Percentiles rank a stretch among this genome's conserved stretches.
Conservation (phyloP, 2,113 vertebrate genomes). For the Podiceps cristatus region DNA sequence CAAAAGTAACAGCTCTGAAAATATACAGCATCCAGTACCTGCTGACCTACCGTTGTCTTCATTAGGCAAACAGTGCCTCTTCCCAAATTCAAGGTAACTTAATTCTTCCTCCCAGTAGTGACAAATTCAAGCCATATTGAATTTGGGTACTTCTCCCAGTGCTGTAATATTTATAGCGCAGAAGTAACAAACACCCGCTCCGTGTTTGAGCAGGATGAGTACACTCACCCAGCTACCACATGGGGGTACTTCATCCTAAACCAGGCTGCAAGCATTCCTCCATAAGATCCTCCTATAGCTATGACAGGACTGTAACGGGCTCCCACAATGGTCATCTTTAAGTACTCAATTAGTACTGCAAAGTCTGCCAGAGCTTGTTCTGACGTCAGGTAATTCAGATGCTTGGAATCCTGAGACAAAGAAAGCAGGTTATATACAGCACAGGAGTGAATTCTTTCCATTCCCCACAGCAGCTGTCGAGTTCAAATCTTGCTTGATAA, state of each 20-base stretch:
- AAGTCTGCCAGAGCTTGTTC: constrained; percentile 96
- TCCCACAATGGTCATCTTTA: constrained; percentile 79
- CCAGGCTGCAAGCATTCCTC: constrained; percentile 96
- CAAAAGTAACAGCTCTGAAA: neutral
- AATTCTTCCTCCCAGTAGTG: neutral
- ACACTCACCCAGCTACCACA: constrained; percentile 87
- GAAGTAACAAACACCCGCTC: neutral
- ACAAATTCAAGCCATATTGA: neutral
- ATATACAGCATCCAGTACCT: neutral
- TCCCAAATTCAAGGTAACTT: neutral
- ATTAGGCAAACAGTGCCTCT: neutral
- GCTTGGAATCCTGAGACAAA: constrained; percentile 85
- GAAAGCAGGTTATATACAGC: neutral
- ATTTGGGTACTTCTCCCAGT: neutral
- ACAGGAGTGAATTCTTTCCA: neutral
- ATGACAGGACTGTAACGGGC: constrained; percentile 87
- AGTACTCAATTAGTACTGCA: constrained; percentile 83
- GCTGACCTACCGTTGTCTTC: neutral
- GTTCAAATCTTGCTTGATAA: neutral
- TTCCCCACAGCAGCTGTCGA: neutral
- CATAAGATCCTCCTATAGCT: constrained; percentile 93
- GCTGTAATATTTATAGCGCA: neutral
- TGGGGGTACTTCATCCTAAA: constrained; percentile 97
- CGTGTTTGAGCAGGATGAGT: neutral
- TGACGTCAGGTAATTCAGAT: constrained; percentile 94